These are phyloP conservation scores for Hemicordylus capensis DNA, from an alignment of 2,113 vertebrate species.

Conservation along the genomic window DNA sequence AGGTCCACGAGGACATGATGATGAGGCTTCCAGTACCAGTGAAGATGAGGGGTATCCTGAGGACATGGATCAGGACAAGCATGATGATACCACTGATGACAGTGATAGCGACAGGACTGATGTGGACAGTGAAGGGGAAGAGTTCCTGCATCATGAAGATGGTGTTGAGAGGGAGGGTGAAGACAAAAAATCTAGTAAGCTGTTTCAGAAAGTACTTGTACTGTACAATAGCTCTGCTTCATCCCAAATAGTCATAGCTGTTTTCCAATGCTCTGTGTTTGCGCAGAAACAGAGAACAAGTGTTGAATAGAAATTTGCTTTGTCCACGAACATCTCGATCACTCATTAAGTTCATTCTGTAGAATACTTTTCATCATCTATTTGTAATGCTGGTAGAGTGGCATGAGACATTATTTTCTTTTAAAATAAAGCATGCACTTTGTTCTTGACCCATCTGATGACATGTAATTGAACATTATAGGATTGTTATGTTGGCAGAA, in stretches of 20 bases:
- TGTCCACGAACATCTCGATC: neutral
- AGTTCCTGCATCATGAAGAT: conserved; percentile 86
- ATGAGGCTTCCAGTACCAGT: conserved; percentile 79
- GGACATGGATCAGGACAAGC: conserved; percentile 85
- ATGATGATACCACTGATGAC: conserved; percentile 87
- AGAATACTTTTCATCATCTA: neutral
- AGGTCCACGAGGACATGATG: conserved; percentile 79
- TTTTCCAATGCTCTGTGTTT: neutral
- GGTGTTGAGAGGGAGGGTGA: conserved; percentile 74
- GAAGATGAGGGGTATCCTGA: conserved; percentile 84
- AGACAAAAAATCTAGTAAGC: conserved; percentile 79
- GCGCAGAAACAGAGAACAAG: neutral
- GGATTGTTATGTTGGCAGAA: neutral
- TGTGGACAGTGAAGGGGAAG: conserved; percentile 87
- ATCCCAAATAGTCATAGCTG: neutral
- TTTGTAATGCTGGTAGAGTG: neutral
- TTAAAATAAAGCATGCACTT: neutral
- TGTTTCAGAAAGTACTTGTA: neutral
- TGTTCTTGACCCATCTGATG: neutral
- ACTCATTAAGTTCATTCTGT: neutral
- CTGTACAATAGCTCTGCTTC: neutral
- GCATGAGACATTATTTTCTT: neutral
- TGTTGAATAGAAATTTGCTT: neutral
- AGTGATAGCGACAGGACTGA: conserved; percentile 88
- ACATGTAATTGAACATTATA: neutral